Base-by-base conservation (phyloP, 2,113 vertebrate genomes). In the Megaceryle torquata region DNA sequence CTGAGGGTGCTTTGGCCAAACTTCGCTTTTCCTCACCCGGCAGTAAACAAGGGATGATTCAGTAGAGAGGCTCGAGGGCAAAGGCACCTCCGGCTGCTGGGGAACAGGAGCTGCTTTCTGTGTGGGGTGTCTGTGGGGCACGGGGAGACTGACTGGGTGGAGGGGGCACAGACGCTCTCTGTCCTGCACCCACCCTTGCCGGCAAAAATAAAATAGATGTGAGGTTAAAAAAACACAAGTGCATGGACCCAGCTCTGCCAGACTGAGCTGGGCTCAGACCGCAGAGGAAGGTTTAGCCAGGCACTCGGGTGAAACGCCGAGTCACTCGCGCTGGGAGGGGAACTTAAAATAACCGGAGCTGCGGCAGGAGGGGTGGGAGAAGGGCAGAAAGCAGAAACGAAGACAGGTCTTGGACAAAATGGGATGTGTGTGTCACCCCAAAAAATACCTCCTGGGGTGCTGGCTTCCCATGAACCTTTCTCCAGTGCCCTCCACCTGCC, bases 1-100 rank as follows among this genome's bases (percentile, higher is more conserved):
- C 91, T 39, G 74, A 24, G 1, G 57, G 29, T 35, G 41, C 43
- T 69, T n/a, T 1, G 9, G 92, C 90, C 95, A 93, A 89, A 64
- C 59, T 93, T 84, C 48, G 64, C n/a, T 88, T 95, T 89, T 86
- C 63, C 71, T 82, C 67, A 48, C 22, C 22, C 2, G 19, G 87
- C 91, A 37, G 90, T 93, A 92, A 97, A 97, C 95, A 96, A 89
- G 91, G 69, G 92, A 91, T 97, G 96, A 96, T 94, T 96, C 95
- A 97, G 95, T 68, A 29, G 0, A 78, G 89, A 96, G 91, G 89
- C 86, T 96, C 17, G 88, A 97, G 95, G 94, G 95, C 91, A 93
- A 95, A 96, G 85, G 95, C 89, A 84, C 64, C 86, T 83, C 63
- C 4, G 16, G 93, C 76, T 1, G 29, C 90, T 0, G 26, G 91